These are phyloP conservation scores for Eudemis profundana DNA, from an alignment of 2,888 invertebrate species.

Conservation along the genomic window DNA sequence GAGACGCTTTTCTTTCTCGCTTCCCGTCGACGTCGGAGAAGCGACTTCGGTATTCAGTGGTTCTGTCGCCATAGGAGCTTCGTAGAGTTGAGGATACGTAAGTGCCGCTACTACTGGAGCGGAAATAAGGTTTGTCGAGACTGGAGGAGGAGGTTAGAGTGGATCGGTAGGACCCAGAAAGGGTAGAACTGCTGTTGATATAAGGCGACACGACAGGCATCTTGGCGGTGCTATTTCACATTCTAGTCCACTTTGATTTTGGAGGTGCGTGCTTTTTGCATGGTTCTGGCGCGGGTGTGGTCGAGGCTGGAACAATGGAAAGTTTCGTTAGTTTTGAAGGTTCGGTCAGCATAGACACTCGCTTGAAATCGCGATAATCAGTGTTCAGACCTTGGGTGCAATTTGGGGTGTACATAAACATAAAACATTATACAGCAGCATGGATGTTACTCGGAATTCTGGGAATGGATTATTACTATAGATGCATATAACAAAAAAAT, in stretches of 20 bases:
- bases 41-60: slow-evolving; percentile 72
- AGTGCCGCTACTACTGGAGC: slow-evolving; percentile 72
- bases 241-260: slow-evolving; percentile 62
- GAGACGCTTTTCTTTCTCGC: slow-evolving; percentile 71
- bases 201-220: slow-evolving; percentile 87
- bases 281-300: slow-evolving; percentile 43
- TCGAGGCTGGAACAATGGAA: slow-evolving; percentile 63
- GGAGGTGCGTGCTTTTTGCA: slow-evolving; percentile 66
- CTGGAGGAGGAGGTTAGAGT: slow-evolving; percentile 77
- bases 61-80: slow-evolving; percentile 67
- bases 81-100: slow-evolving; percentile 71
- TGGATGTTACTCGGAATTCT: too few relatives aligned
- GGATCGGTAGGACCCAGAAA: slow-evolving; percentile 81
- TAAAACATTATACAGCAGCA: too few relatives aligned
- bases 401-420: too few relatives aligned
- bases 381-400: too few relatives aligned
- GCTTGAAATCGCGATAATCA: too few relatives aligned
- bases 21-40: slow-evolving; percentile 76
- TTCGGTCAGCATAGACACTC: too few relatives aligned
- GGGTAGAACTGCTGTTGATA: slow-evolving; percentile 73
- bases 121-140: slow-evolving; percentile 84
- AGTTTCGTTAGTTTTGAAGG: background rate
- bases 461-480: too few relatives aligned
- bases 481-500: too few relatives aligned
- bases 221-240: slow-evolving; percentile 50